Conservation (phyloP, 2,797 vertebrate species). For the Lycodopsis pacificus region DNA sequence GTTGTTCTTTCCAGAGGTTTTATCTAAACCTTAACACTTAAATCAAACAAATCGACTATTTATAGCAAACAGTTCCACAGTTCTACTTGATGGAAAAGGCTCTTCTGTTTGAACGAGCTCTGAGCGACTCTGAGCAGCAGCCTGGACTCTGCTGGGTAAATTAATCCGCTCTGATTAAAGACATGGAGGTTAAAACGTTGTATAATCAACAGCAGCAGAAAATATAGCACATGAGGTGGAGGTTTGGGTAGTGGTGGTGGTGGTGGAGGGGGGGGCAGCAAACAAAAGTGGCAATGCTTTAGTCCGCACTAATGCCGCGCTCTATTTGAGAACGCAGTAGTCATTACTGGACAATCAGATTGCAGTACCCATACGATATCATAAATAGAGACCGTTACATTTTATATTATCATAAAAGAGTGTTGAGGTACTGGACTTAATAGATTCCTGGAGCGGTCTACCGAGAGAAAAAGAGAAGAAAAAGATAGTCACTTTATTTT, state of each 20-base stretch:
- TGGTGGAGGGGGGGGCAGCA: neutral
- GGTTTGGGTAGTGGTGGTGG: no score
- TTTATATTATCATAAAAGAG: neutral
- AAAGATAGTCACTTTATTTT: neutral
- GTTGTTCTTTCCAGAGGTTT: neutral
- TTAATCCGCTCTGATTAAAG: neutral
- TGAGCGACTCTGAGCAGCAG: neutral
- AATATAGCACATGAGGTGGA: neutral
- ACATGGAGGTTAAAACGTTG: neutral
- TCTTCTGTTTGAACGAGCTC: neutral
- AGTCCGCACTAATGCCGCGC: neutral
- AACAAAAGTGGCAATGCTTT: neutral
- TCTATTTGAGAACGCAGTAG: neutral
- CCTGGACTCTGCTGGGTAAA: neutral
- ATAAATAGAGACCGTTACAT: neutral
- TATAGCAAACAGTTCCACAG: neutral
- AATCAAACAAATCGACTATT: neutral
- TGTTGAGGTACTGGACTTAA: neutral
- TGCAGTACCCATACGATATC: neutral
- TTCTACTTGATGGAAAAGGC: neutral
- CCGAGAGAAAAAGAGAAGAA: neutral
- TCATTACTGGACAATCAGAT: neutral
- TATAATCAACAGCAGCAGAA: neutral
- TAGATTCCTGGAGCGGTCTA: neutral
- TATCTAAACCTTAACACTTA: neutral